Evolutionary conservation across 2,113 vertebrate species (phyloP).

Genomic region (Smithornis capensis): DNA sequence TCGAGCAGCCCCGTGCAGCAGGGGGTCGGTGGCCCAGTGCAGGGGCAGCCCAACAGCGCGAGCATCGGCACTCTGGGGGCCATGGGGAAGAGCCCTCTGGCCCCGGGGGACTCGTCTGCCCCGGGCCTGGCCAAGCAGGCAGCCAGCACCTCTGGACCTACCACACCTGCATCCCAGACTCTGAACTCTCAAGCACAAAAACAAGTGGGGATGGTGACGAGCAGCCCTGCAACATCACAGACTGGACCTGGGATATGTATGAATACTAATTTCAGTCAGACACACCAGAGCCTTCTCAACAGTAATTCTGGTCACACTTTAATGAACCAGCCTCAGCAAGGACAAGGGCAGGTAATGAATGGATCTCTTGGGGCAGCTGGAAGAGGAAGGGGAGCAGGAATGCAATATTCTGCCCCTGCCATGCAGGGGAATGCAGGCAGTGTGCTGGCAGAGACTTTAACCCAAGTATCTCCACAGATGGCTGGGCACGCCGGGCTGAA

Average conservation of each 20-base stretch:
- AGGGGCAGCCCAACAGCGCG: conserved; percentile 78
- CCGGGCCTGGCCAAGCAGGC: conserved; percentile 76
- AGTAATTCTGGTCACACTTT: conserved; percentile 88
- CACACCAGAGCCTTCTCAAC: conserved; percentile 86
- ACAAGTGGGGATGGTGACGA: conserved; percentile 80
- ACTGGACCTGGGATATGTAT: conserved; percentile 85
- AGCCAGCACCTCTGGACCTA: conserved; percentile 75
- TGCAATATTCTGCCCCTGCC: conserved; percentile 87
- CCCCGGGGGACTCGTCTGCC: conserved; percentile 78
- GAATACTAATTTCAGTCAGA: conserved; percentile 86
- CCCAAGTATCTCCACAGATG: conserved; percentile 89
- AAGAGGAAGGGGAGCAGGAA: conserved; percentile 84
- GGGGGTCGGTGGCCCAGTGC: conserved; percentile 78
- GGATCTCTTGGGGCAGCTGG: conserved; percentile 87
- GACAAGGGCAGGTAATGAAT: conserved; percentile 92
- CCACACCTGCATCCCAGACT: conserved; percentile 78
- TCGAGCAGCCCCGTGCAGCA: conserved; percentile 84
- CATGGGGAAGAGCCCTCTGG: conserved; percentile 88
- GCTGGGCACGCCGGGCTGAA: conserved; percentile 83
- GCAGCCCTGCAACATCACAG: conserved; percentile 81
- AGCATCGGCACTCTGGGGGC: conserved; percentile 71
- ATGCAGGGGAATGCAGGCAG: conserved; percentile 85
- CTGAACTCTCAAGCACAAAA: conserved; percentile 90
- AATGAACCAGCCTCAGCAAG: conserved; percentile 85
- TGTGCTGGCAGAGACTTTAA: conserved; percentile 90